Base-by-base conservation (phyloP, 37 sponge, comb jelly and placozoan species). In the Bolinopsis microptera region DNA sequence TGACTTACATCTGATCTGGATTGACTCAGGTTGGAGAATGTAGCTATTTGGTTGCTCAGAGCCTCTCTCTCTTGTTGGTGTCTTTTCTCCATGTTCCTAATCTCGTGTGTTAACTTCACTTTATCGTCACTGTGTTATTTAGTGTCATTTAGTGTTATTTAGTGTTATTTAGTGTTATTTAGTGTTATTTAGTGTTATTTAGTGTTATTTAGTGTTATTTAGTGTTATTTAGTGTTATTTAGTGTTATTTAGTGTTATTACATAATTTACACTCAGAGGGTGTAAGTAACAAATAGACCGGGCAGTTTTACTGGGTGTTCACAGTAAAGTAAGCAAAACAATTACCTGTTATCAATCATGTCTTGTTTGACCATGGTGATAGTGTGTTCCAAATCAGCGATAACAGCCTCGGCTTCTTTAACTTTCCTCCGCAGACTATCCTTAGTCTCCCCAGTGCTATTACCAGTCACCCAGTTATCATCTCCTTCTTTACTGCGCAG, bases 381-480 rank as follows among this genome's bases (percentile, higher is more conserved):
- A 23, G 36, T 41, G 3, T 40, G 90, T 22, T 86, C 27, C 90
- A 86, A 41, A 39, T 86, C 90, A 26, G 31, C 26, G 30, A 86
- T 86, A 86, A 86, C 90, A 86, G 21, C 61, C 32, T 86, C 35
- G 13, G 61, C 41, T 22, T 22, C 90, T 48, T 86, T 35, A 1
- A 86, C 90, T 27, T 34, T 38, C 90, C 39, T 86, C 61, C 90
- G 37, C 90, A 86, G 48, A 86, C 48, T 86, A 34, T 86, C 90
- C 35, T 86, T 86, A 86, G 61, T 86, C 27, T 86, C 90, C 24
- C 26, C 61, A 3, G 61, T 27, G n/a, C 48, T 40, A 2, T 86
- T 86, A 28, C 48, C 35, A n/a, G 41, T 86, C 5, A 39, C 30
- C 90, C 90, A 86, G 90, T 86, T 86, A 27, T 86, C 90, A 26